Evolutionary conservation across 2,113 vertebrate genomes (phyloP).

Genomic region (Sinocyclocheilus anshuiensis): DNA sequence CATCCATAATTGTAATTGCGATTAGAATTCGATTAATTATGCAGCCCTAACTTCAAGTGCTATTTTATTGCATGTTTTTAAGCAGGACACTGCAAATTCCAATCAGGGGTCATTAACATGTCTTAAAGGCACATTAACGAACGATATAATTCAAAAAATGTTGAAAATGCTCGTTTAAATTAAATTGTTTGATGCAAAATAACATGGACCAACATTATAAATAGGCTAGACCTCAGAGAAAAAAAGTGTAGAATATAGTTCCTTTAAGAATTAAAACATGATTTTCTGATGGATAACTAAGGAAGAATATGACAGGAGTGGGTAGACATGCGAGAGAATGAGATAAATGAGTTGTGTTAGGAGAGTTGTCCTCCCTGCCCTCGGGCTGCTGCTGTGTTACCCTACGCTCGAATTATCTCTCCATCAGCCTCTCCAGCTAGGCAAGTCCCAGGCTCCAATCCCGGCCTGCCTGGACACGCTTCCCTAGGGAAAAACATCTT

Average conservation of each 20-base stretch:
- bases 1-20: no score
- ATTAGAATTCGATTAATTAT: no score
- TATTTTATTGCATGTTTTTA: background rate
- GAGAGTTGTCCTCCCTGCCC: constrained; percentile 47
- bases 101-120: background rate
- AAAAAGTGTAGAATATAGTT: background rate
- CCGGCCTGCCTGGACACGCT: constrained; percentile 62
- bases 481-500: background rate
- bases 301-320: background rate
- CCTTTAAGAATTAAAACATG: background rate
- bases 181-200: background rate
- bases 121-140: no score
- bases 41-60: background rate
- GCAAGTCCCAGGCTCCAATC: constrained; percentile 60
- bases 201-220: background rate
- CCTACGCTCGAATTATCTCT: constrained; percentile 58
- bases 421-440: constrained; percentile 60
- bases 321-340: background rate
- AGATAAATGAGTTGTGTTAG: constrained; percentile 5
- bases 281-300: background rate
- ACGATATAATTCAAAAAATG: background rate
- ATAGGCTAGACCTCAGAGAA: background rate
- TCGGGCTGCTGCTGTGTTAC: constrained; percentile 47
- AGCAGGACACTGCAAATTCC: background rate
- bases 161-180: background rate